Conservation (phyloP, 2,888 invertebrate genomes). For the Abrostola tripartita region DNA sequence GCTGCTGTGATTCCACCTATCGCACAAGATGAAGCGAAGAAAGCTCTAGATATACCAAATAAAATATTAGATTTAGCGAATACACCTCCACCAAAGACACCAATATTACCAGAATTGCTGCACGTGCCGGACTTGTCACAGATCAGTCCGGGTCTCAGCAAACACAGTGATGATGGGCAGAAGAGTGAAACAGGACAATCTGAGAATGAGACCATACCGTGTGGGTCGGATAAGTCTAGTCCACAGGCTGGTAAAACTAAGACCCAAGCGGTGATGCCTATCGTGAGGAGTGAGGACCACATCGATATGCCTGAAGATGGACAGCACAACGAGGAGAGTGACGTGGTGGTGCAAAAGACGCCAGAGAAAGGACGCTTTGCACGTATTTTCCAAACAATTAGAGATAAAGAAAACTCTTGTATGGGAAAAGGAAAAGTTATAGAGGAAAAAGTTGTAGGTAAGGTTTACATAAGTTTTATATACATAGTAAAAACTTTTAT, state of each 20-base stretch:
- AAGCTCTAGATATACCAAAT: constrained; percentile 74
- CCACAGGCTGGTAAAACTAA: constrained; percentile 81
- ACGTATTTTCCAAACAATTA: constrained; percentile 79
- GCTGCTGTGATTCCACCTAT: constrained; percentile 70
- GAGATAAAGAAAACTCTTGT: constrained; percentile 83
- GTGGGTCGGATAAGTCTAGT: constrained; percentile 85
- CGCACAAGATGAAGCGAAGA: constrained; percentile 71
- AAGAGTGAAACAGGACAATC: constrained; percentile 83
- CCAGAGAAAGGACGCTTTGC: constrained; percentile 82
- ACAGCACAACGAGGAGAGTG: constrained; percentile 71
- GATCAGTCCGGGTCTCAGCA: constrained; percentile 80
- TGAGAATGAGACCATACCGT: constrained; percentile 85
- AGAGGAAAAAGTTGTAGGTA: constrained; percentile 81
- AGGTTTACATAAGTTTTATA: constrained; percentile 36
- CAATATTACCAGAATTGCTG: constrained; percentile 79
- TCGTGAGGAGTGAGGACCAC: constrained; percentile 82
- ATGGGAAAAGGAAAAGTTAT: constrained; percentile 86
- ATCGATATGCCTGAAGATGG: constrained; percentile 70
- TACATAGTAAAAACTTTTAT: too few relatives aligned
- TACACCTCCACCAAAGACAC: constrained; percentile 83
- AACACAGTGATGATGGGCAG: constrained; percentile 82
- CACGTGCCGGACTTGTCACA: constrained; percentile 80
- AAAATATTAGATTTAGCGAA: constrained; percentile 74
- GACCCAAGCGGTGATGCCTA: constrained; percentile 85
- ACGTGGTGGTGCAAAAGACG: constrained; percentile 77